Evolutionary conservation across 2,888 invertebrate genomes (phyloP), one percentile per base, ranked within the genome.

Genomic region (Cyclophora punctaria): DNA sequence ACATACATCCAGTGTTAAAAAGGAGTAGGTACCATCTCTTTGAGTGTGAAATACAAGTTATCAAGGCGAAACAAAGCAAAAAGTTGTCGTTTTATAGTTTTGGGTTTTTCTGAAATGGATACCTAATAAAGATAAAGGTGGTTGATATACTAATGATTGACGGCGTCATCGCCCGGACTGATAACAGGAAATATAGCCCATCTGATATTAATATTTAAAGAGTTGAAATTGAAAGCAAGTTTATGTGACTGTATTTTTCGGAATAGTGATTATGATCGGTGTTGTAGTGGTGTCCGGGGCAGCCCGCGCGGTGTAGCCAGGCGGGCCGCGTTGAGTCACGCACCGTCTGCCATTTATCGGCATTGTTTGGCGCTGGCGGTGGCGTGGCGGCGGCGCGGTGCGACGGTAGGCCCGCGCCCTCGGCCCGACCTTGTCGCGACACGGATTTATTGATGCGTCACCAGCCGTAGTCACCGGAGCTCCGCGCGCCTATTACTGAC

Each of bases 401-500:
- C 60, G 76, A 76, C 20, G 75, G 76, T 78, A 79, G 75, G 67
- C 78, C 70, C 74, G 80, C 80, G 83, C 83, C 83, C 83, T 83
- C 83, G 78, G 71, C 67, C 73, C 82, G 86, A 85, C 86, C 87
- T 86, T 85, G 84, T 80, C 82, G 78, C 81, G 81, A 73, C 82
- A 79, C 83, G 81, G 81, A 82, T 83, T 84, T 85, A 81, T 82
- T 80, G 77, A 79, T 83, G 83, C 83, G 85, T 84, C 84, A 85
- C 76, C 69, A 66, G 49, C 48, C 34, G 34, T 69, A 20, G 20
- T 20, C 67, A 67, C 70, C 44, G 42, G 42, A 7, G 42, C 62
- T 63, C 55, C 64, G 59, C 63, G 59, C 62, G 55, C 53, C 59
- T 42, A 5, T 20, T 20, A 20, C 20, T 20, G 20, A 20, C 20